A percentile compares a stretch with the other conserved stretches of the same genome.
These are phyloP conservation scores for Theonella swinhoei DNA, from an alignment of 37 sponge, comb jelly and placozoan genomes.

Conservation along the genomic window DNA sequence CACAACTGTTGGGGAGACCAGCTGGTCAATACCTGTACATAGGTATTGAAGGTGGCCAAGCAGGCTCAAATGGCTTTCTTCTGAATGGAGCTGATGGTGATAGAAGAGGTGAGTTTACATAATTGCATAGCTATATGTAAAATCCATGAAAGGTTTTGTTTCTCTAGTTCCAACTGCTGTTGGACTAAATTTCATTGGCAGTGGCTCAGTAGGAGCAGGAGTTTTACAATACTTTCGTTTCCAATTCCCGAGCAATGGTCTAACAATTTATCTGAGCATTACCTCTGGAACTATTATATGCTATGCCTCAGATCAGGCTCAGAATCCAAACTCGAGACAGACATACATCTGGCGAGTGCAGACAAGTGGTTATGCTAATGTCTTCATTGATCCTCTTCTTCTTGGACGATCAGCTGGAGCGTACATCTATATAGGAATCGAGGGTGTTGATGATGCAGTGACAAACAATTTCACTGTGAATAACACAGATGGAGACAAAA, in stretches of 20 bases:
- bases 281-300: background rate
- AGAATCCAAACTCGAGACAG: background rate
- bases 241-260: background rate
- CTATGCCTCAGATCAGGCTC: background rate
- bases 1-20: too few relatives aligned
- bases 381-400: background rate
- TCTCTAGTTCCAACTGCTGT: too few relatives aligned
- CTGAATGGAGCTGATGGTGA: too few relatives aligned
- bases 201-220: background rate
- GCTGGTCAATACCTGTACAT: too few relatives aligned
- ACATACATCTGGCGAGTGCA: background rate
- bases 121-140: too few relatives aligned
- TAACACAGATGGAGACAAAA: too few relatives aligned
- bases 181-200: too few relatives aligned
- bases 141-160: too few relatives aligned
- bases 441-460: background rate
- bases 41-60: too few relatives aligned
- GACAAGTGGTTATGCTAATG: background rate
- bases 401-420: background rate
- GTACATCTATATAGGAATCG: background rate
- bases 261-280: background rate
- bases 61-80: too few relatives aligned
- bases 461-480: too few relatives aligned
- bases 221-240: background rate
- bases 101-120: too few relatives aligned